phyloP scores from a whole-genome alignment of 2,888 invertebrate genomes.

The Anagyrus pseudococci region DNA sequence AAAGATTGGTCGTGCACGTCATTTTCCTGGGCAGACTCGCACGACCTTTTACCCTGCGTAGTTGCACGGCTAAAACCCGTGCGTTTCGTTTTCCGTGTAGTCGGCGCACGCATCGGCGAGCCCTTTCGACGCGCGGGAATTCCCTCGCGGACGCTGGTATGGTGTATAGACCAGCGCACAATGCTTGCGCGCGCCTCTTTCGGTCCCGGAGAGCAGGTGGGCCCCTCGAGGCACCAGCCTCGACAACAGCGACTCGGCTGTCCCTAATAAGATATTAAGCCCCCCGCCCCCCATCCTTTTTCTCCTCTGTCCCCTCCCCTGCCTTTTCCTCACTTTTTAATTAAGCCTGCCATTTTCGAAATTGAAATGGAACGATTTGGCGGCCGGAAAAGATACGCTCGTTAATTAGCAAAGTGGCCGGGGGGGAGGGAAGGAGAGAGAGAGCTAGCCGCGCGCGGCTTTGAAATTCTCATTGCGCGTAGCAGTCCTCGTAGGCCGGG shows the following conservation, averaged over 20 bases:
- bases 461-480: slow-evolving; percentile 9
- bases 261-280: slow-evolving; percentile 35
- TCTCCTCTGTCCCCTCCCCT: slow-evolving; percentile 16
- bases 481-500: neutral
- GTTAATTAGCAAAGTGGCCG: slow-evolving; percentile 36
- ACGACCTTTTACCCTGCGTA: too few relatives aligned
- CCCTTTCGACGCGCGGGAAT: slow-evolving; percentile 13
- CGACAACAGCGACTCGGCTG: slow-evolving; percentile 1
- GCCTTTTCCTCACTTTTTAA: slow-evolving; percentile 18
- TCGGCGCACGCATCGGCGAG: slow-evolving; percentile 14
- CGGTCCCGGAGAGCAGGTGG: neutral
- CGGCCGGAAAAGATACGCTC: slow-evolving; percentile 1
- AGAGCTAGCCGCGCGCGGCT: slow-evolving; percentile 5
- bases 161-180: neutral
- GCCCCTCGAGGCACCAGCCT: neutral
- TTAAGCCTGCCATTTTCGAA: slow-evolving; percentile 32
- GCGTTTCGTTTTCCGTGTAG: neutral
- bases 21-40: too few relatives aligned
- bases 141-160: neutral
- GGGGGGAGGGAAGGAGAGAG: too few relatives aligned
- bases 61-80: too few relatives aligned
- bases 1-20: too few relatives aligned
- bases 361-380: slow-evolving; percentile 28
- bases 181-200: neutral
- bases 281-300: too few relatives aligned